A percentile compares a stretch with the other conserved stretches of the same genome.
These are phyloP conservation scores for Mesorhabditis belari DNA, from an alignment of 2,888 invertebrate genomes.

Conservation along the genomic window DNA sequence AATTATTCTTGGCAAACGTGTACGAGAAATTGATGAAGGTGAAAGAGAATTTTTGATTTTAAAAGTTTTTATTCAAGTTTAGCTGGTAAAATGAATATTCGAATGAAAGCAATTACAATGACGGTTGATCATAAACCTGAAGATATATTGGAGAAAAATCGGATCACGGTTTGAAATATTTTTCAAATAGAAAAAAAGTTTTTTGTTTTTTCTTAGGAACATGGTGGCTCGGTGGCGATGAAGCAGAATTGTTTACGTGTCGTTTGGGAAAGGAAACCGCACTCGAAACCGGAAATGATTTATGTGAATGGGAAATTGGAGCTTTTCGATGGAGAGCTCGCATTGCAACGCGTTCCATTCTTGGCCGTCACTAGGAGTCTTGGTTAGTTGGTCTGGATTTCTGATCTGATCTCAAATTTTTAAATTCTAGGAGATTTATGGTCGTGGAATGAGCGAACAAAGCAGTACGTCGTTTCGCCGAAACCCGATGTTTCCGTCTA, in stretches of 20 bases:
- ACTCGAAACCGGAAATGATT: background rate
- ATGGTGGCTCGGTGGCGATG: conserved; percentile 54
- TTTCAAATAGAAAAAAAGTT: background rate
- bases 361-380: conserved; percentile 89
- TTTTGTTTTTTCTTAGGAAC: conserved; percentile 4
- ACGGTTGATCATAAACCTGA: conserved; percentile 95
- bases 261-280: conserved; percentile 79
- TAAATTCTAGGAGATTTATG: conserved; percentile 73
- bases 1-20: conserved; percentile 70
- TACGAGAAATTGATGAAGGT: conserved; percentile 6
- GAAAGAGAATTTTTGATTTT: background rate
- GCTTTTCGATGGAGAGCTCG: too few relatives aligned
- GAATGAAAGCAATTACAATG: conserved; percentile 54
- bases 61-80: background rate
- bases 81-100: background rate
- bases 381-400: conserved; percentile 58
- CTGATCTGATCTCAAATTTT: background rate
- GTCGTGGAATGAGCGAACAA: conserved; percentile 85
- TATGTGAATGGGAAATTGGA: too few relatives aligned
- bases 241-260: conserved; percentile 85
- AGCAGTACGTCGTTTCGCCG: conserved; percentile 92
- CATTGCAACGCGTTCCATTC: too few relatives aligned
- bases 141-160: conserved; percentile 70
- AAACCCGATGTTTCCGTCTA: conserved; percentile 83
- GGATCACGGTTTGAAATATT: conserved; percentile 63